Evolutionary conservation across 2,113 vertebrate species (phyloP), one percentile per base, ranked within the genome.

Genomic region (Siniperca knerii): DNA sequence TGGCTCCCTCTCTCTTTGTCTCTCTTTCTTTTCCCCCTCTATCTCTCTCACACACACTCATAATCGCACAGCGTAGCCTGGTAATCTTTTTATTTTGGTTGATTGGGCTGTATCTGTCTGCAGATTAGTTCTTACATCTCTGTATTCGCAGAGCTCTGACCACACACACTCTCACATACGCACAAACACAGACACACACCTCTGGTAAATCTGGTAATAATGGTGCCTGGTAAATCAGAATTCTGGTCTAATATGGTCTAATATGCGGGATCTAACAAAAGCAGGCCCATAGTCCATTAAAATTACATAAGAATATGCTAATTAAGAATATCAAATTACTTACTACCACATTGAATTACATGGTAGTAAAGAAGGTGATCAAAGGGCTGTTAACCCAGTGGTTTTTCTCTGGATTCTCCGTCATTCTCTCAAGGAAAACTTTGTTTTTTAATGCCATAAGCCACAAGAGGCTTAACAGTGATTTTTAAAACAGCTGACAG

Each of bases 21-120:
- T 76, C 10, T 9, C 65, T 50, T 73, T 29, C 72, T 70, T 84
- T 60, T 21, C 21, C 46, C 2, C 33, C 77, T 77, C 18, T 86
- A 52, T 83, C 55, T 50, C 75, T 29, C 83, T 60, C 85, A 55
- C 57, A 84, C 82, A 86, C 80, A 33, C 74, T 66, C 72, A 46
- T 81, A 58, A 77, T 79, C 57, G 11, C 55, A 57, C 75, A 33
- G 79, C 44, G 1, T 57, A 57, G 76, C 65, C 40, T 60, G 70
- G 69, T 85, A 85, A 88, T 88, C 86, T 73, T 89, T 90, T 89
- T 87, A 89, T 87, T 91, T 90, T 85, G 83, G 74, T 75, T 75
- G 81, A 86, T 85, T 87, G 72, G 70, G 61, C 76, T 77, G 76
- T 84, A 75, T 89, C 85, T 71, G 80, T 85, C 81, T 88, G 62